Evolutionary conservation across 2,888 invertebrate species (phyloP), one percentile per base, ranked within the genome.

Genomic region (Ellobium chinense): DNA sequence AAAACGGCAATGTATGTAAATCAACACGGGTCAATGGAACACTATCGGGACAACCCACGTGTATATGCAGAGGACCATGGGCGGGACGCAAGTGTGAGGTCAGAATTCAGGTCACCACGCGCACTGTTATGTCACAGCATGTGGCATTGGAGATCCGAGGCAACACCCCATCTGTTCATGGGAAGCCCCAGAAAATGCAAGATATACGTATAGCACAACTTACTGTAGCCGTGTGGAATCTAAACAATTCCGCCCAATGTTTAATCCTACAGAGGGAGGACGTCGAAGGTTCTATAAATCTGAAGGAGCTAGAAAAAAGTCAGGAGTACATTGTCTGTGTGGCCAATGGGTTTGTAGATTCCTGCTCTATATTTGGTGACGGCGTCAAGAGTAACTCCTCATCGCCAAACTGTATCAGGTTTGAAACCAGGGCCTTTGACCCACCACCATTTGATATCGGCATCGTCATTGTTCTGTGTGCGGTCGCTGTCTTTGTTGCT

Each of bases 41-140:
- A 27, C 34, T 65, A 12, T 5, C 46, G 54, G 74, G 63, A 18
- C 69, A 84, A 24, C 80, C 82, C 31, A 68, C 69, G 24, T 84
- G 84, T 31, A 36, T 75, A 37, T 84, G 84, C 46, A 77, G 66
- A 18, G 84, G 84, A n/a, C 54, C 69, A 37, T 84, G 83, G 83
- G 78, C 83, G 29, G 84, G 84, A 3, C 62, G 34, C 1, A 63
- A 78, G 18, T 84, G 84, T 63, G 78, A 83, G 34, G 70, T 65
- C 12, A 58, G 54, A 36, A 74, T 84, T n/a, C 65, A 63, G 24
- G 29, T 83, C 27, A 39, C 58, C 3, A 39, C 76, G 0, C 56
- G 37, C 7, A n/a, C 24, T 39, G 68, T 82, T 9, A 81, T 77
- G 12, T 76, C 78, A 31, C 39, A 63, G 9, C 74, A 62, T 56